These are phyloP conservation scores for Lepidocyrtinus sp. DNA, from an alignment of 2,888 invertebrate genomes.

Conservation along the genomic window DNA sequence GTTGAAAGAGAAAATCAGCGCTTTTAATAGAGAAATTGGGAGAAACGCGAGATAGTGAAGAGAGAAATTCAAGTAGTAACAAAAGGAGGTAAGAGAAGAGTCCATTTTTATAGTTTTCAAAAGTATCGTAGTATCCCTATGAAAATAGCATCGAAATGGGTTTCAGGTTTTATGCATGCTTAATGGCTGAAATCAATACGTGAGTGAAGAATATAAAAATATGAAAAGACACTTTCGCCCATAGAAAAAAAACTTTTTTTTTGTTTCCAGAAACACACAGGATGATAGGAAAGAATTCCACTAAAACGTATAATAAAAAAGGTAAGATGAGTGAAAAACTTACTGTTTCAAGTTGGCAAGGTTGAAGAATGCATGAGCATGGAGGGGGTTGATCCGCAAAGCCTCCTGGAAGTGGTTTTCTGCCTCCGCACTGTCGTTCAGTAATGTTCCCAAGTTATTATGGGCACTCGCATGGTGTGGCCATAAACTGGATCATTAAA, in stretches of 20 bases:
- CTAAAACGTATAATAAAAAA: slow-evolving; percentile 7
- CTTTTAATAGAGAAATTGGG: slow-evolving; percentile 15
- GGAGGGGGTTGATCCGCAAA: slow-evolving; percentile 78
- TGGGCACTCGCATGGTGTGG: slow-evolving; percentile 89
- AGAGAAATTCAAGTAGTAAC: slow-evolving; percentile 1
- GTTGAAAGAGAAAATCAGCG: slow-evolving; percentile 46
- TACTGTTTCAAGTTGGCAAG: slow-evolving; percentile 87
- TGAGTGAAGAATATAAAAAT: slow-evolving; percentile 44
- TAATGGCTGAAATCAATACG: slow-evolving; percentile 58
- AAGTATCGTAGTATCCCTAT: slow-evolving; percentile 42
- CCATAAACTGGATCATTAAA: slow-evolving; percentile 79
- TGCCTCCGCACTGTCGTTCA: slow-evolving; percentile 79
- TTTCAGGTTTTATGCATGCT: slow-evolving; percentile 55
- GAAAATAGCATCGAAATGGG: slow-evolving; percentile 48
- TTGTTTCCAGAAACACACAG: not conserved
- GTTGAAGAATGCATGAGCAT: slow-evolving; percentile 89
- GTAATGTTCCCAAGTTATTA: slow-evolving; percentile 88
- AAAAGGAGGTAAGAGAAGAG: slow-evolving; percentile 11
- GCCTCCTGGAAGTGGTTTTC: slow-evolving; percentile 80
- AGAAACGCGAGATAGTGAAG: slow-evolving; percentile 16
- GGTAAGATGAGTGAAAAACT: slow-evolving; percentile 71
- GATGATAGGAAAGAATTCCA: slow-evolving; percentile 5
- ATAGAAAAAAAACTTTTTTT: not conserved
- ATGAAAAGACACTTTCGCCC: slow-evolving; percentile 29
- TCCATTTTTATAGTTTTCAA: slow-evolving; percentile 56